Percentiles rank a stretch among this genome's conserved stretches.
Conservation (phyloP, 2,797 vertebrate species). For the Poecilia wingei region DNA sequence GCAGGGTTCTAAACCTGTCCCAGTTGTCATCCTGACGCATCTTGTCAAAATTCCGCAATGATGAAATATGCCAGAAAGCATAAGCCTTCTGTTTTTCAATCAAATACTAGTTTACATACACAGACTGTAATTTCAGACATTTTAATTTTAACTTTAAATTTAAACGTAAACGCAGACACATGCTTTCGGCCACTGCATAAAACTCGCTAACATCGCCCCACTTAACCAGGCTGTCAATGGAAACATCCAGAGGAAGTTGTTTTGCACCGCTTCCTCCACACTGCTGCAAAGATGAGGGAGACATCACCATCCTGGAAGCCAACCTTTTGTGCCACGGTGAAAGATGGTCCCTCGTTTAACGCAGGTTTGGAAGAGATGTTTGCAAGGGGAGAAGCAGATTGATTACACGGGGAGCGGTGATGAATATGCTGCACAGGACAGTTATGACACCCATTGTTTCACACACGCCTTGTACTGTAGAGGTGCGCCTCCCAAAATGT, state of each 20-base stretch:
- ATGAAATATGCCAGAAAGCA: slow-evolving; percentile 39
- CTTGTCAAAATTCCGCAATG: slow-evolving; percentile 32
- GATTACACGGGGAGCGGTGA: slow-evolving; percentile 87
- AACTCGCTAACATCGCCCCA: slow-evolving; percentile 41
- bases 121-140: slow-evolving; percentile 21
- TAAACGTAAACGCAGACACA: neutral
- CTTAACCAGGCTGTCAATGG: slow-evolving; percentile 67
- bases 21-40: neutral
- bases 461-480: slow-evolving; percentile 79
- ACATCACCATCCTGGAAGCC: slow-evolving; percentile 76
- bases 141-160: neutral
- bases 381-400: slow-evolving; percentile 86
- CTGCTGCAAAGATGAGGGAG: slow-evolving; percentile 72
- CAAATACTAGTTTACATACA: slow-evolving; percentile 22
- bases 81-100: slow-evolving; percentile 23
- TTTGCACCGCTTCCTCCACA: slow-evolving; percentile 67
- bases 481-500: slow-evolving; percentile 90
- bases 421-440: slow-evolving; percentile 89
- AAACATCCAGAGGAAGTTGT: slow-evolving; percentile 73
- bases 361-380: slow-evolving; percentile 78
- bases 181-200: slow-evolving; percentile 20
- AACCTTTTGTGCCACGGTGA: slow-evolving; percentile 77
- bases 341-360: slow-evolving; percentile 82
- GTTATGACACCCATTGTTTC: slow-evolving; percentile 95
- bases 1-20: neutral